Conservation (phyloP, 2,113 vertebrate species). For the Cyprinodon brontotheroides region DNA sequence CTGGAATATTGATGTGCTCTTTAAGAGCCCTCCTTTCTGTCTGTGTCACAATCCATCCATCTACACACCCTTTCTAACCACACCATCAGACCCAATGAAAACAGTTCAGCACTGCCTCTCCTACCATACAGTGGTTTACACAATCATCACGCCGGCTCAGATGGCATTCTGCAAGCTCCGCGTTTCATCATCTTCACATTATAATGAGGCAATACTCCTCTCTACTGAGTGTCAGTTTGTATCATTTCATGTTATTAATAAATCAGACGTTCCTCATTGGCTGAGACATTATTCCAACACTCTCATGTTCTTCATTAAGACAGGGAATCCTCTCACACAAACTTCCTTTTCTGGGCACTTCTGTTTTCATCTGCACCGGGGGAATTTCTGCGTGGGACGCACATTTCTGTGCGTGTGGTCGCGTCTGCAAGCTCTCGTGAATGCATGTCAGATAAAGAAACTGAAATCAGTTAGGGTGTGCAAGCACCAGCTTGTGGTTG, state of each 20-base stretch:
- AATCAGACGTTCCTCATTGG: constrained; percentile 25
- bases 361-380: constrained; percentile 56
- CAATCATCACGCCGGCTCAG: constrained; percentile 48
- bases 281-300: constrained; percentile 59
- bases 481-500: constrained; percentile 41
- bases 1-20: constrained; percentile 79
- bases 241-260: constrained; percentile 65
- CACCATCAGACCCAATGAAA: constrained; percentile 57
- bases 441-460: constrained; percentile 39
- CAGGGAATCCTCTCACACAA: constrained; percentile 47
- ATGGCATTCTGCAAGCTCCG: constrained; percentile 40
- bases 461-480: neutral
- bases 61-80: constrained; percentile 66
- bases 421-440: neutral
- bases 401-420: constrained; percentile 12
- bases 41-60: constrained; percentile 76
- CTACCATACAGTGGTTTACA: constrained; percentile 44
- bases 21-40: constrained; percentile 76
- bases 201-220: constrained; percentile 61
- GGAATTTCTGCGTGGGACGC: constrained; percentile 3
- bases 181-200: constrained; percentile 66
- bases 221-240: constrained; percentile 64
- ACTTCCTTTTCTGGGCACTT: constrained; percentile 38
- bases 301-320: constrained; percentile 63
- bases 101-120: constrained; percentile 57